These are phyloP conservation scores for Meganola albula DNA, from an alignment of 2,888 invertebrate species.

Conservation along the genomic window DNA sequence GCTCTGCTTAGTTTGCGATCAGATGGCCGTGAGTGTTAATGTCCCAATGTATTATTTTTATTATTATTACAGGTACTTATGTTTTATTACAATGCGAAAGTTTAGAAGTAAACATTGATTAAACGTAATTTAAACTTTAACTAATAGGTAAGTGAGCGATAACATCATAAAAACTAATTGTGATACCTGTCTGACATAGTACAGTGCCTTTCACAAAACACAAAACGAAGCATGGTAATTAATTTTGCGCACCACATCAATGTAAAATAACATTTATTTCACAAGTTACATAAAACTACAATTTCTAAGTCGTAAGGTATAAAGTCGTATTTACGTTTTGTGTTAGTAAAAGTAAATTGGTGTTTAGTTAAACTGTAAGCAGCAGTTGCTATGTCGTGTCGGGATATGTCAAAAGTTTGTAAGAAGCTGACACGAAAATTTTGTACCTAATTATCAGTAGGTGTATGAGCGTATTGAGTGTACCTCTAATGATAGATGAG, in stretches of 20 bases:
- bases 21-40: too few relatives aligned
- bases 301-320: constrained; percentile 13
- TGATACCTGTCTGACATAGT: constrained; percentile 14
- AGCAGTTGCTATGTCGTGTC: constrained; percentile 32
- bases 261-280: background rate
- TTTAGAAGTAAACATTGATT: too few relatives aligned
- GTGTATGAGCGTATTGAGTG: too few relatives aligned
- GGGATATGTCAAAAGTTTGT: constrained; percentile 30
- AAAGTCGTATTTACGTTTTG: constrained; percentile 11
- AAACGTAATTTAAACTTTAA: too few relatives aligned
- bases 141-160: too few relatives aligned
- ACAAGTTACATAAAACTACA: constrained; percentile 7
- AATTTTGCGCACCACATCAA: constrained; percentile 30
- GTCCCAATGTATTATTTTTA: too few relatives aligned
- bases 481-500: too few relatives aligned
- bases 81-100: too few relatives aligned
- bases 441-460: too few relatives aligned
- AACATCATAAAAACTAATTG: constrained; percentile 3
- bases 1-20: too few relatives aligned
- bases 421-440: constrained; percentile 15
- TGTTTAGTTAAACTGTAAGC: constrained; percentile 28
- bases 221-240: constrained; percentile 24
- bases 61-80: too few relatives aligned
- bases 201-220: constrained; percentile 28
- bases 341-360: constrained; percentile 23